Percentiles rank a stretch among this genome's conserved stretches.
Evolutionary conservation across 2,888 invertebrate genomes (phyloP).

Genomic region (Lithophane ornitopus): DNA sequence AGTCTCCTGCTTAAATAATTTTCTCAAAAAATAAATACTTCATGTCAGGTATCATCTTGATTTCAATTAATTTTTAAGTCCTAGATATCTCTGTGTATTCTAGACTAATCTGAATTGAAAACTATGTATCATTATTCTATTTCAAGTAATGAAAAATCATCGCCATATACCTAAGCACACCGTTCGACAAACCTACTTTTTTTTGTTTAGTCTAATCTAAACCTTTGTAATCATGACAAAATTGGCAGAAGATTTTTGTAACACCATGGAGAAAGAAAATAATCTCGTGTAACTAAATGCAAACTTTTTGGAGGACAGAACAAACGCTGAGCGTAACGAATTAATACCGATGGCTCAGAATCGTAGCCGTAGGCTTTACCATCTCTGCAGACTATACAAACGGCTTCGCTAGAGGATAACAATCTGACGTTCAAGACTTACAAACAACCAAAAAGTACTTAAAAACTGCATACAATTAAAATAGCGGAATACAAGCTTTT

Average conservation of each 20-base stretch:
- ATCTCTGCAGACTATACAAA: slow-evolving; percentile 22
- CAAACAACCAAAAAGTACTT: background rate
- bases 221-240: background rate
- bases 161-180: background rate
- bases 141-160: background rate
- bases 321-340: background rate
- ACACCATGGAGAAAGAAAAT: background rate
- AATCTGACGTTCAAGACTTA: slow-evolving; percentile 14
- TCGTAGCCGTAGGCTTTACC: slow-evolving; percentile 10
- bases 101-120: background rate
- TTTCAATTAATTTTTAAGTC: background rate
- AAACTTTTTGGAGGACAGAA: slow-evolving; percentile 1
- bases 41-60: background rate
- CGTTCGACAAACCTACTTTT: background rate
- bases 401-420: slow-evolving; percentile 20
- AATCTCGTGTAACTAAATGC: background rate
- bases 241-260: background rate
- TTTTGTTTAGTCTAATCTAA: background rate
- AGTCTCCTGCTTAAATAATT: background rate
- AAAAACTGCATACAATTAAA: slow-evolving; percentile 21
- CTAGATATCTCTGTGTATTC: background rate
- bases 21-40: background rate
- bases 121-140: too few relatives aligned
- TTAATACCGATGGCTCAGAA: slow-evolving; percentile 24
- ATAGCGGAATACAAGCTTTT: background rate